Base-by-base conservation (phyloP, 2,888 invertebrate species). In the Pheosia gnoma region DNA sequence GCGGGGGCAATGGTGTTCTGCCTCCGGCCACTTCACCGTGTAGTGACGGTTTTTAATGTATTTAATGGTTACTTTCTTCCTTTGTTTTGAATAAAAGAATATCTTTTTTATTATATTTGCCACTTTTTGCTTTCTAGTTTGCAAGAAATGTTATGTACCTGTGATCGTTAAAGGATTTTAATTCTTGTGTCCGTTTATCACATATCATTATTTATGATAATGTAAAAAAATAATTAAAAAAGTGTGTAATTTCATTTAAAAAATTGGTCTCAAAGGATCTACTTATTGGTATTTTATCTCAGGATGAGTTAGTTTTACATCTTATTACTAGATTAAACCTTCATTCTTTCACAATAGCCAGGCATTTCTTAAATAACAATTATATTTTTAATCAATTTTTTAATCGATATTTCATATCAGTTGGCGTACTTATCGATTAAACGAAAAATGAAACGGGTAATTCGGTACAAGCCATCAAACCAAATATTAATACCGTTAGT, bases 1-100 rank as follows among this genome's bases (percentile, higher is more conserved):
- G 79, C 82, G 78, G 81, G 76, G 79, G 89, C 84, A 90, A 88
- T 92, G 89, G 79, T 81, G 80, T 57, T 59, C 61, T 49, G 69
- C 59, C 64, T 64, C 68, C 75, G 73, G 71, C 68, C 60, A 71
- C 68, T 67, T 82, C 83, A 82, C 82, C 83, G 83, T 74, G 83
- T 74, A 73, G 49, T 8, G 51, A 54, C 55, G 64, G 61, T 74
- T 43, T 43, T 8, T 3, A 10, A 9, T 43, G 4, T 67, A 73
- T 75, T 74, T 71, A 77, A 68, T 61, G 59, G 66, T 75, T 67
- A 59, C 60, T 62, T 71, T 67, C 63, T 63, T 43, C 58, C 58
- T 68, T 68, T 70, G 64, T 70, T 38, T 69, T 53, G 37, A 57
- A 61, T 36, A 41, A 59, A 61, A 55, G 59, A 61, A 41, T 59